phyloP scores from a whole-genome alignment of 2,888 invertebrate genomes.

The Syrphus vitripennis region DNA sequence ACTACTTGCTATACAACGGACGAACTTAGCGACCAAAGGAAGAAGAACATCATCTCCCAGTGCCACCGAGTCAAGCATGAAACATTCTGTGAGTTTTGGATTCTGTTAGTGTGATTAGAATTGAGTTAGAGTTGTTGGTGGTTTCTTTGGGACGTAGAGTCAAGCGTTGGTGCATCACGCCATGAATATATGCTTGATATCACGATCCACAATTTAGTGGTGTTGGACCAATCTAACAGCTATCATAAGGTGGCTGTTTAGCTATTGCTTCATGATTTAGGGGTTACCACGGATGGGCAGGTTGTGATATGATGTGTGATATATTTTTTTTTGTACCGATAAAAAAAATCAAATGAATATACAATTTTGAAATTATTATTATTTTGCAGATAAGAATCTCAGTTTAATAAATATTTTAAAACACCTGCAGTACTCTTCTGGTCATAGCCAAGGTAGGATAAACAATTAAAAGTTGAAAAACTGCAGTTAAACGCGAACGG shows the following conservation, averaged over 20 bases:
- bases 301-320: constrained; percentile 32
- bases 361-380: no score
- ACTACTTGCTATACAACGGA: not conserved
- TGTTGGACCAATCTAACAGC: constrained; percentile 57
- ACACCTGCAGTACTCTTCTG: no score
- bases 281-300: constrained; percentile 20
- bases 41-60: constrained; percentile 31
- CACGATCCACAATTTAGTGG: constrained; percentile 64
- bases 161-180: constrained; percentile 33
- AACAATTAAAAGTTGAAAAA: no score
- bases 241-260: constrained; percentile 59
- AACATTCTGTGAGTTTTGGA: constrained; percentile 46
- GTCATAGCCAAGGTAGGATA: no score
- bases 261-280: constrained; percentile 53
- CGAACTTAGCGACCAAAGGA: constrained; percentile 4
- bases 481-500: no score
- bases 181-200: constrained; percentile 35
- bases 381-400: not conserved
- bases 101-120: constrained; percentile 62
- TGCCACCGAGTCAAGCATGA: constrained; percentile 45
- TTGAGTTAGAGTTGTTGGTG: not conserved
- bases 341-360: not conserved
- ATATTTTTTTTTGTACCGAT: not conserved
- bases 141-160: not conserved
- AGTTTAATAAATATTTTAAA: no score